Evolutionary conservation across 2,113 vertebrate species (phyloP).

Genomic region (Vidua chalybeata): DNA sequence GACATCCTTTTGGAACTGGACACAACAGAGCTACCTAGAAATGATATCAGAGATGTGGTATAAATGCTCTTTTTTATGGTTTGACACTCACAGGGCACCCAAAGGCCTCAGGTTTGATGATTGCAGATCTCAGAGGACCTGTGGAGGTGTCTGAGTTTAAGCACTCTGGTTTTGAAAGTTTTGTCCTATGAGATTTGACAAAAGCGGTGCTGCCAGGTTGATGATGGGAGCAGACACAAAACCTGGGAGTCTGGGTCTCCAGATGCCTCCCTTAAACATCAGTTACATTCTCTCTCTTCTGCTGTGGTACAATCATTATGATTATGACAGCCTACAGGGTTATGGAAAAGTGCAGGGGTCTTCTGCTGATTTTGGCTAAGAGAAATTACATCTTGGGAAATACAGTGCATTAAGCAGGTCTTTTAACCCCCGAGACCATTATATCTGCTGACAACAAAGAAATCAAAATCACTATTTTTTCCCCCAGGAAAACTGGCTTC

Average conservation of each 20-base stretch:
- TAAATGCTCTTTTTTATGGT: neutral
- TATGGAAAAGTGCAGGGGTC: neutral
- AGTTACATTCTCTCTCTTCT: neutral
- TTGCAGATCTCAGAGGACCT: neutral
- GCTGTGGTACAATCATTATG: neutral
- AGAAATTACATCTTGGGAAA: neutral
- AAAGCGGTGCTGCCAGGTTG: neutral
- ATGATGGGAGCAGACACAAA: neutral
- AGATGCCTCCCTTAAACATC: neutral
- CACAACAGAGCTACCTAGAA: neutral
- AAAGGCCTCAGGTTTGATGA: neutral
- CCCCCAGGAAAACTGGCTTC: accelerated
- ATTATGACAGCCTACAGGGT: neutral
- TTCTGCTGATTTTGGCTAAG: neutral
- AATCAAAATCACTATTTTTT: neutral
- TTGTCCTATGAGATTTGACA: neutral
- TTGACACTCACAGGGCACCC: neutral
- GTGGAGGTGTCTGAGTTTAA: neutral
- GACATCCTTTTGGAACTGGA: neutral
- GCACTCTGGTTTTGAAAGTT: neutral
- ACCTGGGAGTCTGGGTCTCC: neutral
- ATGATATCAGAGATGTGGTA: neutral
- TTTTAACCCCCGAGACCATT: accelerated
- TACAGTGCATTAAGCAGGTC: neutral
- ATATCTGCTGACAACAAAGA: neutral